phyloP scores from a whole-genome alignment of 2,113 vertebrate species.

The zebrafish (Danio rerio) region DNA sequence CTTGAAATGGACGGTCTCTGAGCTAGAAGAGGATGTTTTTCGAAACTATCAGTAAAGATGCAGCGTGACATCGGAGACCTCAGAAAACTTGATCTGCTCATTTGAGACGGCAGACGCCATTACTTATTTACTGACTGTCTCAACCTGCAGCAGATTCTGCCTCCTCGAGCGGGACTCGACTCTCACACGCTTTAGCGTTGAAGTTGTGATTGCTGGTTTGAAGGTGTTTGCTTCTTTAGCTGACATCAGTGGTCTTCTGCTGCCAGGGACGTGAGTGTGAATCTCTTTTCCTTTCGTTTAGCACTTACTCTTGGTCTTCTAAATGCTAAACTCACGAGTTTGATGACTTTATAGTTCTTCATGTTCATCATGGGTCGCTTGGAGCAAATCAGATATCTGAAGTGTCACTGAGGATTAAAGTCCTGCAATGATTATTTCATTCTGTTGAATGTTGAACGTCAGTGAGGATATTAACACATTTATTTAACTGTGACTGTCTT shows the following conservation, averaged over 20 bases:
- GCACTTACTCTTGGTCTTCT: neutral
- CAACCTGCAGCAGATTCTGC: neutral
- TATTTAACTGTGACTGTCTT: too few relatives aligned
- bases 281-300: neutral
- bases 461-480: too few relatives aligned
- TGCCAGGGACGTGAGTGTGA: neutral
- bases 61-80: constrained; percentile 63
- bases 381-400: too few relatives aligned
- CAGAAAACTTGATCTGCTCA: constrained; percentile 63
- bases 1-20: neutral
- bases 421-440: too few relatives aligned
- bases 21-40: neutral
- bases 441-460: too few relatives aligned
- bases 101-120: constrained; percentile 63
- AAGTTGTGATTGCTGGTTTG: neutral
- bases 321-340: neutral
- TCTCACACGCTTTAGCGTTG: too few relatives aligned
- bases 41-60: constrained; percentile 14
- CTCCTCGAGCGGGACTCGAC: neutral
- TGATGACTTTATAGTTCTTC: neutral
- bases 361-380: neutral
- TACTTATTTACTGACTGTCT: constrained; percentile 72
- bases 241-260: neutral
- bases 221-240: neutral
- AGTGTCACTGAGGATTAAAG: too few relatives aligned